Base-by-base conservation (phyloP, 2,888 invertebrate species). In the Neelides folsomi region DNA sequence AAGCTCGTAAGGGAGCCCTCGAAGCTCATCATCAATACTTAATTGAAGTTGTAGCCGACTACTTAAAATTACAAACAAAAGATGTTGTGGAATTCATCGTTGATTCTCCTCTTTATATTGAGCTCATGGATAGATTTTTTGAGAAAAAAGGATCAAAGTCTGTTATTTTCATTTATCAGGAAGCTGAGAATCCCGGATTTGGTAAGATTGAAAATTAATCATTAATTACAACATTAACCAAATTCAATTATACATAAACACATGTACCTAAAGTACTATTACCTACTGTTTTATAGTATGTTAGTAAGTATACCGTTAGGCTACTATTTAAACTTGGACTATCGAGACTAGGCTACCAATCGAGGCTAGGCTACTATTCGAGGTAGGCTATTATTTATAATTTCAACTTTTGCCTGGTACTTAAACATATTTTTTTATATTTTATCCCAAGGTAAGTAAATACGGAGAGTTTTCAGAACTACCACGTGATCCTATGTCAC, bases 81-180 rank as follows among this genome's bases (percentile, higher is more conserved):
- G 75, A 76, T 58, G 73, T 83, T 2, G 72, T 82, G 70, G 83
- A 84, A 52, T 84, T 83, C 47, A 74, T 83, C 5, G 75, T 77
- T 49, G 88, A 88, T 69, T 76, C 77, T 44, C 78, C 79, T 51
- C 67, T 73, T 50, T 77, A 80, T 64, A 69, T 82, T 1, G 76
- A 79, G 9, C 66, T 77, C 16, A 68, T 86, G 52, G 77, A 78
- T 46, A 78, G 76, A 61, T 74, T 82, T 39, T 75, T 81, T 16
- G 74, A 71, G 6, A 76, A 77, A 55, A 79, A 79, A 18, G 81
- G 81, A 1, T 72, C 74, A 51, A 73, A 73, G 58, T 78, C 79
- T 44, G 68, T 83, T 46, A 72, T 83, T 51, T 74, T 86, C 54
- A 80, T 78, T 67, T 80, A 81, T 70, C 82, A 82, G 61, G 68